Percentiles rank a stretch among this genome's conserved stretches.
phyloP scores from a whole-genome alignment of 2,888 invertebrate genomes.

The Perdita meconis region DNA sequence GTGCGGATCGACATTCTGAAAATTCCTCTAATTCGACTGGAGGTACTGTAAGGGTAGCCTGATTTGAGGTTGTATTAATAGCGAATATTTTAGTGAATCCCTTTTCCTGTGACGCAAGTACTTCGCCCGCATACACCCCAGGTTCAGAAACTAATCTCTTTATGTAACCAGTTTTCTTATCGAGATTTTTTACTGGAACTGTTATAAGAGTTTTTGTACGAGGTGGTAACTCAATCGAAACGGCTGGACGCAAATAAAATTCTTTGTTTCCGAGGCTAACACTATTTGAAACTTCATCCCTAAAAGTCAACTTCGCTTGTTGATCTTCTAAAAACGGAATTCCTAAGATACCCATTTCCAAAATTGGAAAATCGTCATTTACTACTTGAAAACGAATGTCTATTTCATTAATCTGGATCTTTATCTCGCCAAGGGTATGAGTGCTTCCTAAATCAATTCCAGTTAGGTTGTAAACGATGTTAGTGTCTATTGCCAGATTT shows the following conservation, averaged over 20 bases:
- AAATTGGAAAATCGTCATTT: background rate
- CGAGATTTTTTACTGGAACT: background rate
- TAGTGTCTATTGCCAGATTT: background rate
- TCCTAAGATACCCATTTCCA: background rate
- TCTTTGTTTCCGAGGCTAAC: background rate
- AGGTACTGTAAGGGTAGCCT: background rate
- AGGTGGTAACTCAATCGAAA: background rate
- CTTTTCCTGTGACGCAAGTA: background rate
- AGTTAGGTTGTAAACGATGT: background rate
- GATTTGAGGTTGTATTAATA: background rate
- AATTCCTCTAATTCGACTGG: background rate
- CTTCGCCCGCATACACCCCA: background rate
- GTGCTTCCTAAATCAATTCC: background rate
- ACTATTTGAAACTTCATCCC: background rate
- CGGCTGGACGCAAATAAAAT: background rate
- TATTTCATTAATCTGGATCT: background rate
- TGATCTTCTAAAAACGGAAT: background rate
- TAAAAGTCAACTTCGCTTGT: background rate
- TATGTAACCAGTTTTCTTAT: background rate
- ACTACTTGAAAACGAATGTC: background rate
- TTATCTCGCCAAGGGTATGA: background rate
- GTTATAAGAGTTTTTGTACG: background rate
- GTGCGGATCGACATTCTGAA: background rate
- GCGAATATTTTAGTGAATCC: slow-evolving; percentile 3
- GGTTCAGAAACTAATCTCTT: background rate